Base-by-base conservation (phyloP, 2,888 invertebrate species). In the Malachius bipustulatus region DNA sequence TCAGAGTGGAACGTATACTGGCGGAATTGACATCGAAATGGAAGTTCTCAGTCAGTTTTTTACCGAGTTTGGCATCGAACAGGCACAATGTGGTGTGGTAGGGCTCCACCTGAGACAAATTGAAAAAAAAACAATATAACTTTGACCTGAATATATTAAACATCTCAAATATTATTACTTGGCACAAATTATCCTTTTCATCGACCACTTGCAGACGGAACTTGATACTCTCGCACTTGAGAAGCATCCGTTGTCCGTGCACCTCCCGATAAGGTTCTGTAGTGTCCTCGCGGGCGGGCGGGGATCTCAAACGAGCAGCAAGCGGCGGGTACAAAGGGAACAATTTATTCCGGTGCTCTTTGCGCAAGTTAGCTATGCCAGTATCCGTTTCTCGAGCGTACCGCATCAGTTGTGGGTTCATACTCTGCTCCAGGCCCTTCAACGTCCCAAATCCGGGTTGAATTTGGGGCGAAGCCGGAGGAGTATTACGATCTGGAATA, bases 81-180 rank as follows among this genome's bases (percentile, higher is more conserved):
- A 97, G 64, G 37, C 89, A 82, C 46, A 97, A 63, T 31, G 82
- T 78, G 12, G 93, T 82, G 56, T 85, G 85, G 64, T 96, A 96
- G 0, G 97, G 96, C 59, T 97, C 97, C 35, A 96, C 82, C 69
- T 83, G 82, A n/a, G n/a, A n/a, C n/a, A n/a, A n/a, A n/a, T n/a
- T n/a, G n/a, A n/a, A n/a, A n/a, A n/a, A n/a, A n/a, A n/a, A n/a
- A n/a, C n/a, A n/a, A n/a, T n/a, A 52, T 78, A 79, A 10, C 31
- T 27, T n/a, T n/a, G 33, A 31, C 8, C 13, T 27, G 36, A 40
- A 40, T n/a, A n/a, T n/a, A n/a, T n/a, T n/a, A n/a, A n/a, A n/a
- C n/a, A n/a, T n/a, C n/a, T n/a, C n/a, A n/a, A n/a, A n/a, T n/a
- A n/a, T n/a, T n/a, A n/a, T n/a, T n/a, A n/a, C n/a, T n/a, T n/a